phyloP scores from a whole-genome alignment of 2,797 vertebrate species.

The Myripristis murdjan region DNA sequence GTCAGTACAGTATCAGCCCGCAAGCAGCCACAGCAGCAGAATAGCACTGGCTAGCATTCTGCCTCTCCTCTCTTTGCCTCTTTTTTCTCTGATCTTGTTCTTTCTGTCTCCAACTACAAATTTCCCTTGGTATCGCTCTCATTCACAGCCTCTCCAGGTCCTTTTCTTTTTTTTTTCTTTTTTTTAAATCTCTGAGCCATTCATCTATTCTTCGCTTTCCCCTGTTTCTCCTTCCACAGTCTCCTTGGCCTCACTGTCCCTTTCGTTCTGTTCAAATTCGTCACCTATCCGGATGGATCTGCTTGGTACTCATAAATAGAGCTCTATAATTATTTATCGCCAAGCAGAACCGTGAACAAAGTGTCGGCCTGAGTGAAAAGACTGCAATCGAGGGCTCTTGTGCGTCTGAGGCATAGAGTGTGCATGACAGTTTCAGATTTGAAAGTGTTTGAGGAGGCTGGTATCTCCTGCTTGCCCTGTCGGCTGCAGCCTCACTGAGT shows the following conservation, averaged over 20 bases:
- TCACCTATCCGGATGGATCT: slow-evolving; percentile 45
- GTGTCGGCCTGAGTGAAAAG: slow-evolving; percentile 32
- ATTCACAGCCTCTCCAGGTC: slow-evolving; percentile 18
- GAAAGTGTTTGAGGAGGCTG: slow-evolving; percentile 22
- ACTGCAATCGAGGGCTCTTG: slow-evolving; percentile 12
- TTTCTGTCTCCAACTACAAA: slow-evolving; percentile 2
- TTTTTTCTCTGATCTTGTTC: slow-evolving; percentile 9
- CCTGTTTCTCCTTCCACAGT: slow-evolving; percentile 28
- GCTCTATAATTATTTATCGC: slow-evolving; percentile 41
- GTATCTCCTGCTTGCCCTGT: slow-evolving; percentile 43
- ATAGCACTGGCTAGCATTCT: slow-evolving; percentile 1
- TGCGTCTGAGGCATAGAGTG: slow-evolving; percentile 12
- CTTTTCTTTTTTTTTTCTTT: slow-evolving; percentile 38
- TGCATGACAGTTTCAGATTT: slow-evolving; percentile 42
- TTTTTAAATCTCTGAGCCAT: too few relatives aligned
- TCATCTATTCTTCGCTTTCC: slow-evolving; percentile 10
- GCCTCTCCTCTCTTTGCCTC: slow-evolving; percentile 19
- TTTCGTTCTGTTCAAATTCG: slow-evolving; percentile 50
- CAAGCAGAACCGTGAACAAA: slow-evolving; percentile 27
- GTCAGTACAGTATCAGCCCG: slow-evolving; percentile 65
- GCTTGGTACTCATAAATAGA: slow-evolving; percentile 50
- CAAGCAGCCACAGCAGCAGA: slow-evolving; percentile 47
- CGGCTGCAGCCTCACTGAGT: slow-evolving; percentile 50
- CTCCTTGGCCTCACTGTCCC: slow-evolving; percentile 34
- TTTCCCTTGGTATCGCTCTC: slow-evolving; percentile 15